Evolutionary conservation across 2,888 invertebrate species (phyloP), one percentile per base, ranked within the genome.

Genomic region (Ryuthela nishihirai): DNA sequence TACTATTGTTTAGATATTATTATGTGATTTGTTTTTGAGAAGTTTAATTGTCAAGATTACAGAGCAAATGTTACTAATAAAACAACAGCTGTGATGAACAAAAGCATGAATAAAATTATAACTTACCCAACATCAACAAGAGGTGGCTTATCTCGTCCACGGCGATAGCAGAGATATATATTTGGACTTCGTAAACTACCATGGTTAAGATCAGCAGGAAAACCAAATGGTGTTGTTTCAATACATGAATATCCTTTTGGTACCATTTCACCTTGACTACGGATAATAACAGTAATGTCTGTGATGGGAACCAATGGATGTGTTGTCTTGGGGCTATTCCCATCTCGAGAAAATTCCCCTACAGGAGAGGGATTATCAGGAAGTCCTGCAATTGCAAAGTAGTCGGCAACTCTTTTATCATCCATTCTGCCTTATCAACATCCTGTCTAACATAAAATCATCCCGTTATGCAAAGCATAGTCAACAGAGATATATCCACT

Each of bases 371-470:
- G 85, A 71, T 85, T 82, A 63, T 87, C 86, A 15, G 93, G 88
- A 73, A 97, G 79, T 24, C 98, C 98, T 72, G 97, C 95, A 62
- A 98, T 89, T 67, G 99, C 94, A 80, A 99, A 99, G 78, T 98
- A 98, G 79, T 99, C 98, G 21, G 92, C 95, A 64, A 97, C 89
- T 60, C 75, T 67, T 45, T 66, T 67, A 35, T 67, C 67, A 24
- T 66, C 66, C 67, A 67, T 67, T 49, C 35, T 59, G 43, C 43
- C 39, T 3, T 10, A 34, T 34, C 48, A 52, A 43, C 59, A 59
- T 59, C 44, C 20, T 59, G 42, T 42, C 21, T 29, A 18, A 17
- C 17, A 36, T 10, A 18, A 2, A 20, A 18, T n/a, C n/a, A n/a
- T n/a, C n/a, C n/a, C n/a, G n/a, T n/a, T n/a, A n/a, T n/a, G n/a